These are phyloP conservation scores for Drosophila eugracilis DNA, from an alignment of 1,140 invertebrate species.

Conservation along the genomic window DNA sequence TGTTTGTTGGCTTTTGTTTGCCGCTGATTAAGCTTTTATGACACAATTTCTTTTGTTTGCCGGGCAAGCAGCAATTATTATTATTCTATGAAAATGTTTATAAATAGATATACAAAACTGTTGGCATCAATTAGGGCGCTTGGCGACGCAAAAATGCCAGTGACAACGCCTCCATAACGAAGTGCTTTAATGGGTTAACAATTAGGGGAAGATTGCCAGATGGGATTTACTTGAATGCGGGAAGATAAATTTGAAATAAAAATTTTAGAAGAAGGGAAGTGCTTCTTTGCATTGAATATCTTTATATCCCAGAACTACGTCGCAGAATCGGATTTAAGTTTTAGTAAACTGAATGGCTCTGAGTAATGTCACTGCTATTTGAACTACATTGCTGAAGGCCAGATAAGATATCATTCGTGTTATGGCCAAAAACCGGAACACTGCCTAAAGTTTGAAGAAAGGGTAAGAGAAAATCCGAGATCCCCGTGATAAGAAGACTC, in stretches of 20 bases:
- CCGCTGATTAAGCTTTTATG: constrained; percentile 32
- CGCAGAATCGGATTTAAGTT: constrained; percentile 13
- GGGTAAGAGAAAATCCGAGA: neutral
- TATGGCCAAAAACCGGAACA: constrained; percentile 8
- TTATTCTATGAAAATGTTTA: constrained; percentile 32
- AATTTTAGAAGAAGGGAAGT: neutral
- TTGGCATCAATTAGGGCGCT: constrained; percentile 60
- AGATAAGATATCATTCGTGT: constrained; percentile 2
- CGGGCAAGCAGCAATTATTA: constrained; percentile 21
- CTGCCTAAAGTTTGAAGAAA: neutral
- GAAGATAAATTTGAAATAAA: constrained; percentile 1
- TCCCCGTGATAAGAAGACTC: constrained; percentile 24
- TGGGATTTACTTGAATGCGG: constrained; percentile 29
- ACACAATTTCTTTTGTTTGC: constrained; percentile 32
- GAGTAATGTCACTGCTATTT: constrained; percentile 1
- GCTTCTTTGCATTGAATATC: constrained; percentile 3
- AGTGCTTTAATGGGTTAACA: constrained; percentile 30
- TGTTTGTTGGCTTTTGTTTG: constrained; percentile 70
- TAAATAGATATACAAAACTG: constrained; percentile 52
- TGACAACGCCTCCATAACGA: neutral
- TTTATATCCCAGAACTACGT: constrained; percentile 14
- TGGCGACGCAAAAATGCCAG: constrained; percentile 17
- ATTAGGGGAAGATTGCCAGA: constrained; percentile 29
- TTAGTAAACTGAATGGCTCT: neutral
- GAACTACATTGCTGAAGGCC: neutral